phyloP scores from a whole-genome alignment of 2,888 invertebrate species.

The Noctuana brunneofusca region DNA sequence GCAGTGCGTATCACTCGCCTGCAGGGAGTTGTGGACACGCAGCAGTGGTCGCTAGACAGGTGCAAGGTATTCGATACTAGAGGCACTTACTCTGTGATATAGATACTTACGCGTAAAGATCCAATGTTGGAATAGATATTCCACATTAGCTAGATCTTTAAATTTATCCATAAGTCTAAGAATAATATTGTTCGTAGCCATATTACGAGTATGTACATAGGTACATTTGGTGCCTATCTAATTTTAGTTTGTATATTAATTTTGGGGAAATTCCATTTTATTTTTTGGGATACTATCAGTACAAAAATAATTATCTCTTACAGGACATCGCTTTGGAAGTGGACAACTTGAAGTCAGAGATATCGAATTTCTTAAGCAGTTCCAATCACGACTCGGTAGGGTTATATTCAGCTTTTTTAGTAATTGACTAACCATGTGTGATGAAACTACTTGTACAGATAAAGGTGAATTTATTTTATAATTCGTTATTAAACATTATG shows the following conservation, averaged over 20 bases:
- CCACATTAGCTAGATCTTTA: no score
- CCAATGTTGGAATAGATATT: no score
- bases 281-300: neutral
- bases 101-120: no score
- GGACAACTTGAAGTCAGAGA: slow-evolving; percentile 68
- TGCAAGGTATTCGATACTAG: slow-evolving; percentile 53
- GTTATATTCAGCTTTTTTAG: slow-evolving; percentile 1
- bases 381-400: slow-evolving; percentile 76
- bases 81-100: neutral
- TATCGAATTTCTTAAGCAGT: slow-evolving; percentile 65
- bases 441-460: no score
- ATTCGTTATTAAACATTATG: no score
- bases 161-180: no score
- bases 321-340: slow-evolving; percentile 70
- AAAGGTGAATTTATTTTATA: no score
- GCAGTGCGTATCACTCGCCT: slow-evolving; percentile 52
- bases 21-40: slow-evolving; percentile 54
- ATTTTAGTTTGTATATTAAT: no score
- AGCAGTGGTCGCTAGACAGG: slow-evolving; percentile 57
- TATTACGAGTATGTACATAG: no score
- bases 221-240: no score
- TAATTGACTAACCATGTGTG: slow-evolving; percentile 25
- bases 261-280: no score
- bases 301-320: slow-evolving; percentile 32
- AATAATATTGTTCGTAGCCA: no score